Evolutionary conservation across 2,888 invertebrate genomes (phyloP), one percentile per base, ranked within the genome.

Genomic region (Cephus nigrinus): DNA sequence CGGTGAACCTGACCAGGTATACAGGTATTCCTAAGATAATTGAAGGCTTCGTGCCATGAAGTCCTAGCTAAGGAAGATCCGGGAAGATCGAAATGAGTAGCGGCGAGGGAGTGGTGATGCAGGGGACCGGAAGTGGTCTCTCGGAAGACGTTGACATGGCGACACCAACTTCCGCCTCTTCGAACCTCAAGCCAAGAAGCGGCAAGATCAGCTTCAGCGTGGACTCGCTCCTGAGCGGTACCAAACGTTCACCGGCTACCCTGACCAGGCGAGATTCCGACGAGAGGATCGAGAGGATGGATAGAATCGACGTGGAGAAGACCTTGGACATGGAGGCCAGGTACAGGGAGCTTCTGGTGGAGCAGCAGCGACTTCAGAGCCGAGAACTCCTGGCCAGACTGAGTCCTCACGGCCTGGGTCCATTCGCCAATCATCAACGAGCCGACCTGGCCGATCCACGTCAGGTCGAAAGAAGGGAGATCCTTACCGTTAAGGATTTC

Each of bases 151-250:
- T 85, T 75, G 89, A 87, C 79, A 89, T 89, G 89, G 87, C 89
- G 35, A 89, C 87, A 23, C 86, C 89, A 11, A 88, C 90, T 69
- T 89, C 90, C 74, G 89, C 90, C 30, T 88, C 90, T 69, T 89
- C 91, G 69, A 89, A 88, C 77, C 81, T 91, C 73, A 91, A 91
- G 79, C 90, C 91, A 31, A 33, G 78, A 30, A 90, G 89, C 80
- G 91, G 94, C 84, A 94, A 95, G 85, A 95, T 95, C 88, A 95
- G 95, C 80, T 95, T 95, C 91, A 95, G 95, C 92, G 95, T 95
- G 74, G 95, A 95, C 91, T 93, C 95, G 0, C 88, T 95, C 33
- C 89, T 95, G 68, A 92, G 91, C 84, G 88, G 91, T 78, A 90
- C 91, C 79, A 90, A 88, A 83, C 90, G 31, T 73, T 80, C 31